phyloP scores from a whole-genome alignment of 2,113 vertebrate species.

The Cacatua alba region DNA sequence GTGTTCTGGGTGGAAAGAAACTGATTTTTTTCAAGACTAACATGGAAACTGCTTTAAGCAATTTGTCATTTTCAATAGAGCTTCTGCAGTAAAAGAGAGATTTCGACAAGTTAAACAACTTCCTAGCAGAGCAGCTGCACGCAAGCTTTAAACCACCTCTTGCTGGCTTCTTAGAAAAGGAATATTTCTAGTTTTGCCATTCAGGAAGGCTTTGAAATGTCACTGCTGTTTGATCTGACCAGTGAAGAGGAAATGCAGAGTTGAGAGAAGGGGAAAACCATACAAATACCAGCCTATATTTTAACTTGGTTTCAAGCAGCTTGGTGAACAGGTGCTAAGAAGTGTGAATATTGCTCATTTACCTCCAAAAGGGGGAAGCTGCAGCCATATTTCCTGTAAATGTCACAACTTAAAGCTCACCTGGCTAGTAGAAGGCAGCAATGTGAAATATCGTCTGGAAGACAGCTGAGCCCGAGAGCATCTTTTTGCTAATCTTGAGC shows the following conservation, averaged over 20 bases:
- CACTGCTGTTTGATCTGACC: conserved; percentile 22
- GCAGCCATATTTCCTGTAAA: not conserved
- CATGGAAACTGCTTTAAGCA: conserved; percentile 66
- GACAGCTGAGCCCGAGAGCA: not conserved
- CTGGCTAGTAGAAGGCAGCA: not conserved
- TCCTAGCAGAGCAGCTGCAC: not conserved
- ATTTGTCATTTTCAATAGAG: conserved; percentile 72
- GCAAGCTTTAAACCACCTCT: not conserved
- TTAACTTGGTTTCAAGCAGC: not conserved
- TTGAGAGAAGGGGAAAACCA: not conserved
- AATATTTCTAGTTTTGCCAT: conserved; percentile 13
- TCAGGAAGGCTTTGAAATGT: conserved; percentile 48
- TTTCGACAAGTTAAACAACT: conserved; percentile 53
- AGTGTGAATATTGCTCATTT: not conserved
- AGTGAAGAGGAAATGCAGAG: conserved; percentile 6
- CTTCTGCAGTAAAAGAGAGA: conserved; percentile 7
- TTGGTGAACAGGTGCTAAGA: not conserved
- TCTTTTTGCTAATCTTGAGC: not conserved
- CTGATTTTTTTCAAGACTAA: conserved; percentile 58
- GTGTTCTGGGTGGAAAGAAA: conserved; percentile 54
- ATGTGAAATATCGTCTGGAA: not conserved
- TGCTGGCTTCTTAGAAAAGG: not conserved
- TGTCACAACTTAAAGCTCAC: not conserved
- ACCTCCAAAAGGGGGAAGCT: not conserved
- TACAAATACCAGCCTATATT: not conserved